Evolutionary conservation across 2,797 vertebrate species (phyloP).

Genomic region (Anomalospiza imberbis): DNA sequence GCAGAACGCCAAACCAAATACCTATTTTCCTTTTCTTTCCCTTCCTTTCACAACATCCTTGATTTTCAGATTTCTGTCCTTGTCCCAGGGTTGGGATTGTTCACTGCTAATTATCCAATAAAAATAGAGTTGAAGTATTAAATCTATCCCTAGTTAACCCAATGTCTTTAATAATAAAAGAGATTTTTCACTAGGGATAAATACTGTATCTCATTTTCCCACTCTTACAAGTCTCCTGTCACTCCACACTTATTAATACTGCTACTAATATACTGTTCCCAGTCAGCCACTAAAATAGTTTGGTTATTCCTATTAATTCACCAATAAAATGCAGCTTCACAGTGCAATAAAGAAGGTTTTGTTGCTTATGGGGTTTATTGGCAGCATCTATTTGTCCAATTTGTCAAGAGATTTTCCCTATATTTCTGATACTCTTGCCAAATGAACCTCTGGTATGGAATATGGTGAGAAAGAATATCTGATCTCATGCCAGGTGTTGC

Average conservation of each 20-base stretch:
- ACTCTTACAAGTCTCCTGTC: slow-evolving; percentile 67
- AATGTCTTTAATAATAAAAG: slow-evolving; percentile 73
- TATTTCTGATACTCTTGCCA: not conserved
- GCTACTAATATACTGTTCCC: slow-evolving; percentile 69
- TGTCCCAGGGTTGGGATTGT: slow-evolving; percentile 17
- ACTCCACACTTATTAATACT: slow-evolving; percentile 68
- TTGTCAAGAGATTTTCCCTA: not conserved
- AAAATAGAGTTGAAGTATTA: slow-evolving; percentile 66
- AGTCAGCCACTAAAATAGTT: slow-evolving; percentile 68
- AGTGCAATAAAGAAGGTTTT: slow-evolving; percentile 26
- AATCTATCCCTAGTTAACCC: slow-evolving; percentile 72
- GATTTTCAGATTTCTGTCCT: slow-evolving; percentile 16
- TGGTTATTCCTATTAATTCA: slow-evolving; percentile 71
- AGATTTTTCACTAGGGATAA: slow-evolving; percentile 77
- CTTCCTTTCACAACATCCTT: not conserved
- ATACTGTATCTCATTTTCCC: slow-evolving; percentile 67
- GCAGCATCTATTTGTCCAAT: not conserved
- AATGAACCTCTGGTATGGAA: not conserved
- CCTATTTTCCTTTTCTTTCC: not conserved
- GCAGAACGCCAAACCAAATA: not conserved
- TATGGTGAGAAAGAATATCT: not conserved
- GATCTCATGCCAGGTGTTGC: not conserved
- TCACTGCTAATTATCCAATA: slow-evolving; percentile 67
- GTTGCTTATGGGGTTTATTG: not conserved
- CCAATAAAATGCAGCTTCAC: slow-evolving; percentile 45